phyloP scores from a whole-genome alignment of 2,888 invertebrate genomes.

The Nephrotoma flavescens region DNA sequence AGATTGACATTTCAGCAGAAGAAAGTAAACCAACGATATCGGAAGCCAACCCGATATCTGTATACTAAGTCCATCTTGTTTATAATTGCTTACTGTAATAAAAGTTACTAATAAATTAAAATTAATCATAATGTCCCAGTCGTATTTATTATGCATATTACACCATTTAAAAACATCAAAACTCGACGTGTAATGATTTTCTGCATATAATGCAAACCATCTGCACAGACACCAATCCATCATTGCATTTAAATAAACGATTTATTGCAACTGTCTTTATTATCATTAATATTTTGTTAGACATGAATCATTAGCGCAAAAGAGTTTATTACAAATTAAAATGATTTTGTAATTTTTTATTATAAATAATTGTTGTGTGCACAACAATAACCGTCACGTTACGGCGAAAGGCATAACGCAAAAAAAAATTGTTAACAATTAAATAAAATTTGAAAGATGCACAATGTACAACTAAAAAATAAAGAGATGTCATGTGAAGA shows the following conservation, averaged over 20 bases:
- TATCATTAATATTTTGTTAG: not conserved
- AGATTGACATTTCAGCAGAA: too few relatives aligned
- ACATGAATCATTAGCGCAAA: not conserved
- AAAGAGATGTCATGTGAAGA: not conserved
- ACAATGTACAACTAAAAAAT: not conserved
- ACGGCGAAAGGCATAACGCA: not conserved
- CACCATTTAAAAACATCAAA: not conserved
- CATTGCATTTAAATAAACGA: not conserved
- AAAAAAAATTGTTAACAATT: not conserved
- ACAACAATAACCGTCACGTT: not conserved
- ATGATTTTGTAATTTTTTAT: not conserved
- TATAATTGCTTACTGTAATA: too few relatives aligned
- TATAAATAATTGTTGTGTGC: not conserved
- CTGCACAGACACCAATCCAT: not conserved
- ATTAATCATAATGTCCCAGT: not conserved
- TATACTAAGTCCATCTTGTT: too few relatives aligned
- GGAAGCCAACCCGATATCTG: too few relatives aligned
- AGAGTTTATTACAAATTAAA: not conserved
- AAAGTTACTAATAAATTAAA: not conserved
- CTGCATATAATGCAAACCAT: not conserved
- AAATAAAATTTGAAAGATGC: not conserved
- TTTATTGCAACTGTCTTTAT: not conserved
- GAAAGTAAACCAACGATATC: too few relatives aligned
- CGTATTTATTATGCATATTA: not conserved
- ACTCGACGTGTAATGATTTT: not conserved